phyloP scores from a whole-genome alignment of 37 sponge, comb jelly and placozoan species.

The Halisarca cf. caerulea region DNA sequence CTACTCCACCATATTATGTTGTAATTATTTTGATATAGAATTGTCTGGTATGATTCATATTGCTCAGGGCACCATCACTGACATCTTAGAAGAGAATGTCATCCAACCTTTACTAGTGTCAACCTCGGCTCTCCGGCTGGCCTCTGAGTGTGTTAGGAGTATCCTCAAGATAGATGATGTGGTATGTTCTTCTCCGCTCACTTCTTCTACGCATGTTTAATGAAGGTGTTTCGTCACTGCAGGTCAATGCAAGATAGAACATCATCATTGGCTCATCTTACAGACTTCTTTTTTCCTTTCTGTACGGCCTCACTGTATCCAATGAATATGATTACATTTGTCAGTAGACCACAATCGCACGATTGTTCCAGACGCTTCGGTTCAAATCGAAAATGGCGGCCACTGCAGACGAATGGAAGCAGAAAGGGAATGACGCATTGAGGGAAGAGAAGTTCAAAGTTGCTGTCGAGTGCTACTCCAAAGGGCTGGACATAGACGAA shows the following conservation, averaged over 20 bases:
- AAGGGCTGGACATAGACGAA: conserved; percentile 61
- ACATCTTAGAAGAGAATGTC: conserved; percentile 97
- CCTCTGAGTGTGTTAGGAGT: conserved; percentile 94
- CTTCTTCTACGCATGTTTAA: no score
- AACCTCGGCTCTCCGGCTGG: conserved; percentile 86
- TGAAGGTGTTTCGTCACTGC: not conserved
- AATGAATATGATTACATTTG: no score
- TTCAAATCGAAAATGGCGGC: conserved; percentile 1
- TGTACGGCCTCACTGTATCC: no score
- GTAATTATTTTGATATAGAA: not conserved
- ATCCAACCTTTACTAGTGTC: conserved; percentile 96
- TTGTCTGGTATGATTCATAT: not conserved
- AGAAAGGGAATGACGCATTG: conserved; percentile 63
- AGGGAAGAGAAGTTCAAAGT: conserved; percentile 33
- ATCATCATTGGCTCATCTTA: not conserved
- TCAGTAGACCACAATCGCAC: no score
- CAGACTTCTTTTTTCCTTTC: no score
- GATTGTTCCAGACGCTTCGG: no score
- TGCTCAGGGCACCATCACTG: conserved; percentile 82
- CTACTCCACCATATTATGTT: no score
- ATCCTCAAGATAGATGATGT: conserved; percentile 99
- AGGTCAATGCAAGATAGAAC: conserved; percentile 22
- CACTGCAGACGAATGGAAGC: conserved; percentile 50
- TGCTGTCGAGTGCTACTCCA: conserved; percentile 61
- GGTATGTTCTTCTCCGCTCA: no score